Percentiles rank a stretch among this genome's conserved stretches.
These are phyloP conservation scores for Neosilurus hyrtlii DNA, from an alignment of 2,797 vertebrate genomes.

Conservation along the genomic window DNA sequence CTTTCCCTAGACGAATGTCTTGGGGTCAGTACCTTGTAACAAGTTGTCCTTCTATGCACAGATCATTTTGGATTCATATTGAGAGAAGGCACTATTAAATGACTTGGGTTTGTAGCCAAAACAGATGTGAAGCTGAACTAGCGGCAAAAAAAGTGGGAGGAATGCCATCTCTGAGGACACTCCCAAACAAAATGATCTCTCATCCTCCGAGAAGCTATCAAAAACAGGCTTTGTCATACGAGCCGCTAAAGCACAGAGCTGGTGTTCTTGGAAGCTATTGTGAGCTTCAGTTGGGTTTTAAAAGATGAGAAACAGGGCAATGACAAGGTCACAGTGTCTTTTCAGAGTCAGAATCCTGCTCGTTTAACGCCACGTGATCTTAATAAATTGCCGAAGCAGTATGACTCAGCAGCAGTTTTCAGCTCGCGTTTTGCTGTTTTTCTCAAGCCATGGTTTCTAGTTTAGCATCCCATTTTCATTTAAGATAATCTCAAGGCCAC, in stretches of 20 bases:
- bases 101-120: slow-evolving; percentile 3
- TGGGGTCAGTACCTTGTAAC: background rate
- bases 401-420: background rate
- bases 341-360: slow-evolving; percentile 17
- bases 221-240: slow-evolving; percentile 2
- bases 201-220: slow-evolving; percentile 13
- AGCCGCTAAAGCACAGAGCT: background rate
- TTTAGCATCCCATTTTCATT: slow-evolving; percentile 19
- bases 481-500: slow-evolving; percentile 23
- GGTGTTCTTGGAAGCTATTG: slow-evolving; percentile 3
- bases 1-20: background rate
- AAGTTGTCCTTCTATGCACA: background rate
- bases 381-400: slow-evolving; percentile 3
- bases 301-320: slow-evolving; percentile 12
- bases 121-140: slow-evolving; percentile 6
- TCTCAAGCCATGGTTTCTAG: slow-evolving; percentile 15
- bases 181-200: slow-evolving; percentile 15
- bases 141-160: background rate
- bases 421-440: background rate
- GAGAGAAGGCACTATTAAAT: background rate
- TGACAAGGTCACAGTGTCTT: slow-evolving; percentile 18
- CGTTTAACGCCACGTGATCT: background rate
- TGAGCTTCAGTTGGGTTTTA: slow-evolving; percentile 10
- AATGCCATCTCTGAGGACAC: slow-evolving; percentile 2
- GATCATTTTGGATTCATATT: background rate